Conservation (phyloP, 2,888 invertebrate genomes). For the Eupithecia centaureata region DNA sequence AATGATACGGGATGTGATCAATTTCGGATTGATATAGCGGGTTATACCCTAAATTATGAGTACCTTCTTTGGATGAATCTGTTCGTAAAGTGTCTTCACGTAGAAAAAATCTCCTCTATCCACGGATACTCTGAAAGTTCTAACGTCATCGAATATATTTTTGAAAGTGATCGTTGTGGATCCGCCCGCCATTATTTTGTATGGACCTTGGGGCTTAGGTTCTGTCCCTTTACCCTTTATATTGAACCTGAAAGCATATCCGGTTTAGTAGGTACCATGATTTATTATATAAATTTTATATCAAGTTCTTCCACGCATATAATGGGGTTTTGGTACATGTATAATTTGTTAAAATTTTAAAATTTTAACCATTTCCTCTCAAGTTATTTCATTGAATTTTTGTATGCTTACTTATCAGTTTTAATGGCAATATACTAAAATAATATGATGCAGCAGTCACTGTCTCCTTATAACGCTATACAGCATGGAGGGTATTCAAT, state of each 20-base stretch:
- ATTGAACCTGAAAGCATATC: conserved; percentile 59
- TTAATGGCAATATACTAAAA: background rate
- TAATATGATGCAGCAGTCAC: background rate
- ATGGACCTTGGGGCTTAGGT: conserved; percentile 76
- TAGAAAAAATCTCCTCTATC: conserved; percentile 67
- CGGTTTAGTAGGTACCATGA: background rate
- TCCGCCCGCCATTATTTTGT: conserved; percentile 63
- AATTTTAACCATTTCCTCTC: background rate
- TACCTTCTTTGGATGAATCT: conserved; percentile 57
- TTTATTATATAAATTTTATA: background rate
- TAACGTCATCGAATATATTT: conserved; percentile 67
- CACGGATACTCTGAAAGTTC: conserved; percentile 64
- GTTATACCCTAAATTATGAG: background rate
- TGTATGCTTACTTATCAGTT: background rate
- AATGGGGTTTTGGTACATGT: too few relatives aligned
- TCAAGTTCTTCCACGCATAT: too few relatives aligned
- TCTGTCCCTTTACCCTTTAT: conserved; percentile 65
- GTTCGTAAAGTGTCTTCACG: conserved; percentile 56
- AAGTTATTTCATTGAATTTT: background rate
- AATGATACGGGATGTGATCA: too few relatives aligned
- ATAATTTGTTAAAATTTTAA: background rate
- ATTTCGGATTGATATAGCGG: background rate
- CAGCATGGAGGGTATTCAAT: background rate
- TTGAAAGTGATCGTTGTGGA: conserved; percentile 64
- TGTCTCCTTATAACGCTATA: background rate